Evolutionary conservation across 2,888 invertebrate species (phyloP), one percentile per base, ranked within the genome.

Genomic region (Brachylomia viminalis): DNA sequence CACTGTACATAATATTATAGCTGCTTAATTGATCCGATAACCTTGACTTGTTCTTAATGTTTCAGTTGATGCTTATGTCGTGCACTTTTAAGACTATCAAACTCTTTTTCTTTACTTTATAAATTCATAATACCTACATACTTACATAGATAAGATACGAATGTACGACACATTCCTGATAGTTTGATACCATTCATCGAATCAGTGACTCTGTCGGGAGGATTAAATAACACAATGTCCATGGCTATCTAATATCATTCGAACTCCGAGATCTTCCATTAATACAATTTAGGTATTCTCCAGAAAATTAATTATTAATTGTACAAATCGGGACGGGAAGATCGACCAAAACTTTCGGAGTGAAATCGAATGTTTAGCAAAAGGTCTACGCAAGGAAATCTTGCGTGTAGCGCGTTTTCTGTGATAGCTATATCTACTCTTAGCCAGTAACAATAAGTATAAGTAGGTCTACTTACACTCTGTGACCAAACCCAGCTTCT

Each of bases 21-120:
- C 23, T n/a, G 13, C 20, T 72, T n/a, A 42, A 6, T 52, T n/a
- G 10, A 45, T 15, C 15, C n/a, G n/a, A n/a, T 47, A 20, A 45
- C 76, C 49, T 72, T 73, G 54, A 56, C 54, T 45, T 20, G n/a
- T 33, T 17, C 17, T 5, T 7, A 42, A 54, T 30, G 10, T n/a
- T 72, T 45, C 13, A 72, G 45, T 56, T 33, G 47, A 47, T 10
- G 70, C 49, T 59, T 70, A 54, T 67, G 49, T 75, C 47, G 65
- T 56, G 8, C 30, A n/a, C n/a, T n/a, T n/a, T n/a, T n/a, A n/a
- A n/a, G n/a, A n/a, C 58, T 75, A 66, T 65, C 47, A n/a, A 65
- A 27, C 15, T 33, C 42, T 61, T 62, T n/a, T 11, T 33, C 42
- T 61, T 62, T n/a, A 75, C n/a, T 33, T 33, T 52, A 52, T 23